A percentile compares a stretch with the other conserved stretches of the same genome.
Evolutionary conservation across 2,888 invertebrate species (phyloP).

Genomic region (Aspidiotus rigidus): DNA sequence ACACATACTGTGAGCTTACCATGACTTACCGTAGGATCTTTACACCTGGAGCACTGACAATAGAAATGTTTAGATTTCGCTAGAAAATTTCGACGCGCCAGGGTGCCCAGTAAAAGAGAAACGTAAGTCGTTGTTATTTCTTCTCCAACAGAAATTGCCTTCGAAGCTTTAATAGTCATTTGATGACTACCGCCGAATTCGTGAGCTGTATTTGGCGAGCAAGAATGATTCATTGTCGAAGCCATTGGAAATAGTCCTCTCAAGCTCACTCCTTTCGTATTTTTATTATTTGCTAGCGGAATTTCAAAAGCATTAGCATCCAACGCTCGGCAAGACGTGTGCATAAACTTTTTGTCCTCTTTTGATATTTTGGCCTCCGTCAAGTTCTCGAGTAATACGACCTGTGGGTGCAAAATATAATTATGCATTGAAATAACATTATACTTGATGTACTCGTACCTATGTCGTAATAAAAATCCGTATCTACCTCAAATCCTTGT

Average conservation of each 20-base stretch:
- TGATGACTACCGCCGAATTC: conserved; percentile 51
- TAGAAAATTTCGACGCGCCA: conserved; percentile 53
- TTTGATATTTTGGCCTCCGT: conserved; percentile 47
- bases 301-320: conserved; percentile 62
- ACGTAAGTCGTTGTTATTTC: conserved; percentile 61
- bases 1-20: too few species aligned
- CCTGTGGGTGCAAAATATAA: conserved; percentile 36
- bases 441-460: neutral
- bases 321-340: conserved; percentile 51
- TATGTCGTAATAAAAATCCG: neutral
- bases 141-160: conserved; percentile 50
- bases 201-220: conserved; percentile 58
- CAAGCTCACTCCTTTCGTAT: conserved; percentile 41
- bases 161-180: conserved; percentile 54
- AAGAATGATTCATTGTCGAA: conserved; percentile 60
- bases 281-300: conserved; percentile 13
- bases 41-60: conserved; percentile 57
- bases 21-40: conserved; percentile 50
- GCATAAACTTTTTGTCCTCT: conserved; percentile 53
- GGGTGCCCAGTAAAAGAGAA: conserved; percentile 58
- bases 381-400: conserved; percentile 48
- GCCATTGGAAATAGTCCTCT: conserved; percentile 60
- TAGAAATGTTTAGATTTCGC: conserved; percentile 58
- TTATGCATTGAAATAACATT: neutral
- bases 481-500: conserved; percentile 49